Evolutionary conservation across 2,113 vertebrate genomes (phyloP).

Genomic region (Apteryx mantelli): DNA sequence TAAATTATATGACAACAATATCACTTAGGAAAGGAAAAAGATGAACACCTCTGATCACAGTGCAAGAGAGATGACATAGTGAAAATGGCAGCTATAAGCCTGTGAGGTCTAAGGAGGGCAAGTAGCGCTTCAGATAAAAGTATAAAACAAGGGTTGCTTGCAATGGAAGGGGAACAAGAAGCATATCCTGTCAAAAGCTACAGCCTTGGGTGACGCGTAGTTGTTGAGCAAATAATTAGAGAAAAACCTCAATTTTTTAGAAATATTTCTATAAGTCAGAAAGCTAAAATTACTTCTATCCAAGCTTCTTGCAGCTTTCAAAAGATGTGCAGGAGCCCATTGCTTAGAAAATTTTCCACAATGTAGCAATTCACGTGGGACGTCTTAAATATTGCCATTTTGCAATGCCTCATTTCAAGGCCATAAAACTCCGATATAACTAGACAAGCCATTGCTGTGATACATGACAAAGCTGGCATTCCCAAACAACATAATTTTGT

Average conservation of each 20-base stretch:
- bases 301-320: neutral
- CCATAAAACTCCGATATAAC: slow-evolving; percentile 4
- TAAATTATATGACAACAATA: slow-evolving; percentile 39
- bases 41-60: slow-evolving; percentile 12
- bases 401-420: slow-evolving; percentile 20
- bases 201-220: neutral
- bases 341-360: neutral
- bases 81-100: slow-evolving; percentile 4
- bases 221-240: neutral
- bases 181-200: neutral
- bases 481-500: neutral
- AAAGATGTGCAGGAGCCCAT: neutral
- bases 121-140: neutral
- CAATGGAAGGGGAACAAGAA: neutral
- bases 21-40: slow-evolving; percentile 36
- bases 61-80: neutral
- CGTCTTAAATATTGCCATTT: neutral
- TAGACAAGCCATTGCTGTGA: neutral
- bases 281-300: neutral
- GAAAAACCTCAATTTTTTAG: neutral
- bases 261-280: neutral
- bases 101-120: neutral
- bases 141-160: neutral
- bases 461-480: slow-evolving; percentile 11
- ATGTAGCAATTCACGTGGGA: neutral